Evolutionary conservation across 2,888 invertebrate species (phyloP).

Genomic region (Syrphus vitripennis): DNA sequence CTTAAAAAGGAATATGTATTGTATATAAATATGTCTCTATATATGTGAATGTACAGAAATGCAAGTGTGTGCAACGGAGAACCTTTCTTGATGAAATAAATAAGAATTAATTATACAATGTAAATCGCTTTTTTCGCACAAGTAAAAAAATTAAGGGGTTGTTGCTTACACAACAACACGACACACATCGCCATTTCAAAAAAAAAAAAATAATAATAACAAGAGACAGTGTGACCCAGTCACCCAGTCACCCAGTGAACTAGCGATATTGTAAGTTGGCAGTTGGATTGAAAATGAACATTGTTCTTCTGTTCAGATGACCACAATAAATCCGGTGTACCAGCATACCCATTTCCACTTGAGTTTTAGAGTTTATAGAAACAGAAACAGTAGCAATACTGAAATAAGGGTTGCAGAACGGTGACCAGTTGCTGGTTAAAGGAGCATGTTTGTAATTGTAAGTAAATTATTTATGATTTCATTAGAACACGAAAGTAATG

Average conservation of each 20-base stretch:
- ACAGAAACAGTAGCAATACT: background rate
- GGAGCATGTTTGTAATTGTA: slow-evolving; percentile 28
- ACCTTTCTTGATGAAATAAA: slow-evolving; percentile 28
- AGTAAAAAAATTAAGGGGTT: slow-evolving; percentile 7
- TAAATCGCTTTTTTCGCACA: slow-evolving; percentile 34
- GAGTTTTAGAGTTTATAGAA: slow-evolving; percentile 11
- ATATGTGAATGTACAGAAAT: background rate
- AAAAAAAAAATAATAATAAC: background rate
- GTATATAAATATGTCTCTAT: background rate
- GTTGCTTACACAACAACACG: slow-evolving; percentile 60
- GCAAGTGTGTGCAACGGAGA: slow-evolving; percentile 37
- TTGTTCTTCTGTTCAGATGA: slow-evolving; percentile 21
- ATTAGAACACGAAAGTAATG: background rate
- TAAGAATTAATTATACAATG: slow-evolving; percentile 58
- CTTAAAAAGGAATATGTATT: background rate
- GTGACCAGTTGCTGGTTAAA: slow-evolving; percentile 29
- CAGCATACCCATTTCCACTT: slow-evolving; percentile 23
- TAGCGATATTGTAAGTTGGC: slow-evolving; percentile 19
- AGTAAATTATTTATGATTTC: slow-evolving; percentile 29
- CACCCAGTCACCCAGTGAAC: slow-evolving; percentile 32
- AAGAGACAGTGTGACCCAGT: slow-evolving; percentile 30
- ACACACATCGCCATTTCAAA: background rate
- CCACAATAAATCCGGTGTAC: slow-evolving; percentile 50
- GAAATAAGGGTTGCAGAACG: slow-evolving; percentile 19
- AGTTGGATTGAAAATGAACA: slow-evolving; percentile 48